Percentiles rank a stretch among this genome's conserved stretches.
phyloP scores from a whole-genome alignment of 2,113 vertebrate species.

The Anser cygnoides region DNA sequence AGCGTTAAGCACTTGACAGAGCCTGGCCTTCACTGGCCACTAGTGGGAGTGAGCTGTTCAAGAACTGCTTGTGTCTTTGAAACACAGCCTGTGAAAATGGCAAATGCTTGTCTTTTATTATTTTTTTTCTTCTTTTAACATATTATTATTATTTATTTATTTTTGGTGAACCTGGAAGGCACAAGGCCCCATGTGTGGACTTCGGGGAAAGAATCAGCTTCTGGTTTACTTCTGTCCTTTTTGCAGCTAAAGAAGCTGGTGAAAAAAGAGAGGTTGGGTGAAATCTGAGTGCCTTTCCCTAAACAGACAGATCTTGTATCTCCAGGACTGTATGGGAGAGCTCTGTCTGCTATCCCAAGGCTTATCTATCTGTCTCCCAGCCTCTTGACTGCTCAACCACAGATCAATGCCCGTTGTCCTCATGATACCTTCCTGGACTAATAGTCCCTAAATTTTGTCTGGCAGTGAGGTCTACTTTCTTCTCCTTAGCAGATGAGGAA shows the following conservation, averaged over 20 bases:
- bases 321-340: background rate
- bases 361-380: background rate
- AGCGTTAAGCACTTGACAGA: background rate
- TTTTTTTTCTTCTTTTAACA: background rate
- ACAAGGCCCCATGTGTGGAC: background rate
- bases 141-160: too few species aligned
- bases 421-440: background rate
- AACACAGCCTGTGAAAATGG: background rate
- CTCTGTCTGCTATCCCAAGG: background rate
- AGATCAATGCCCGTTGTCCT: background rate
- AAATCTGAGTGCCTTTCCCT: background rate
- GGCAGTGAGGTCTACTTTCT: background rate
- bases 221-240: background rate
- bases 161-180: background rate
- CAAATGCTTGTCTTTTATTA: background rate
- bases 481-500: background rate
- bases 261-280: background rate
- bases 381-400: background rate
- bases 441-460: background rate
- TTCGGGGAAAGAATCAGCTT: background rate
- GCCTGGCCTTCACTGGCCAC: background rate
- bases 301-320: background rate
- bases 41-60: background rate
- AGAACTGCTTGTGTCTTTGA: background rate
- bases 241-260: rapidly evolving